These are phyloP conservation scores for Byasa hedistus DNA, from an alignment of 2,888 invertebrate species.

Conservation along the genomic window DNA sequence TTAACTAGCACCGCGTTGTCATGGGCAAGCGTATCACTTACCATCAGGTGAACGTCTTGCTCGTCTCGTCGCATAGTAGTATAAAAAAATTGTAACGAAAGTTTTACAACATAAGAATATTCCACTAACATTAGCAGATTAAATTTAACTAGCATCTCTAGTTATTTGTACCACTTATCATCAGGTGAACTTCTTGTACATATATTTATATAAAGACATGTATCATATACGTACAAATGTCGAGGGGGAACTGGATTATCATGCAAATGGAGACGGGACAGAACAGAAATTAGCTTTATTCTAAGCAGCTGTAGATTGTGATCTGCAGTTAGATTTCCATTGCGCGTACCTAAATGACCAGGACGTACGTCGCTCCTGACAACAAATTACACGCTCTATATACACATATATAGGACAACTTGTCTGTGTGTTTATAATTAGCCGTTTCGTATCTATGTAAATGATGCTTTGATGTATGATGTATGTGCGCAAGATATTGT, in stretches of 20 bases:
- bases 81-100: too few species aligned
- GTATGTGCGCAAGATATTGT: neutral
- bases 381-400: conserved; percentile 19
- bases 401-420: conserved; percentile 5
- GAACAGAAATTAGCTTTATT: conserved; percentile 17
- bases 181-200: too few species aligned
- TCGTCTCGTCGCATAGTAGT: too few species aligned
- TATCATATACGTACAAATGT: neutral
- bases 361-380: conserved; percentile 5
- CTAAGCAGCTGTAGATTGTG: conserved; percentile 18
- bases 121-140: too few species aligned
- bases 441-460: conserved; percentile 31
- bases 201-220: neutral
- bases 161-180: too few species aligned
- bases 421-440: conserved; percentile 5
- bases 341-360: conserved; percentile 4
- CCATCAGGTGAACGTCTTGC: too few species aligned
- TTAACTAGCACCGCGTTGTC: too few species aligned
- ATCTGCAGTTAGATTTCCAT: conserved; percentile 20
- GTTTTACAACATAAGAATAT: too few species aligned
- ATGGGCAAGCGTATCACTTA: too few species aligned
- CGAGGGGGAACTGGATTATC: too few species aligned
- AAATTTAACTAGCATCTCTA: too few species aligned
- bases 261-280: conserved; percentile 4
- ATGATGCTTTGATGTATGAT: conserved; percentile 29